Percentiles rank a stretch among this genome's conserved stretches.
These are phyloP conservation scores for Arenicola marina DNA, from an alignment of 2,888 invertebrate genomes.

Conservation along the genomic window DNA sequence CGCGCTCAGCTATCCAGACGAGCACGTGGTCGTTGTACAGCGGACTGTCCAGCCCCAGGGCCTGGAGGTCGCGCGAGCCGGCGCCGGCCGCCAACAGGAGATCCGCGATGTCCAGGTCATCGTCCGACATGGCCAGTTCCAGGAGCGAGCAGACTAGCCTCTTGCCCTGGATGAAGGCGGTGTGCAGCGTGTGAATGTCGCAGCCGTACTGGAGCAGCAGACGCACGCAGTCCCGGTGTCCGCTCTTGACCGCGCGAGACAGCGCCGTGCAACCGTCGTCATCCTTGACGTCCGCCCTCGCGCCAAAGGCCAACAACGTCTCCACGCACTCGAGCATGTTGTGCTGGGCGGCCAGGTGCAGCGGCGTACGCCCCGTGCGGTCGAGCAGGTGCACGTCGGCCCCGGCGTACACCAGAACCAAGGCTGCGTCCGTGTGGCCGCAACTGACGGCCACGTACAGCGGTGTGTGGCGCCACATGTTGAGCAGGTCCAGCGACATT, in stretches of 20 bases:
- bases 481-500: slow-evolving; percentile 15
- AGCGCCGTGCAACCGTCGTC: slow-evolving; percentile 35
- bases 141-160: slow-evolving; percentile 2
- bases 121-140: slow-evolving; percentile 4
- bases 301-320: slow-evolving; percentile 18
- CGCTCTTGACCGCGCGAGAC: slow-evolving; percentile 32
- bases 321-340: slow-evolving; percentile 13
- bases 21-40: neutral
- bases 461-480: slow-evolving; percentile 22
- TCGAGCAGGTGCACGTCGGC: slow-evolving; percentile 33
- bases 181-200: slow-evolving; percentile 31
- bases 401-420: slow-evolving; percentile 25
- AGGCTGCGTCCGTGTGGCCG: slow-evolving; percentile 13
- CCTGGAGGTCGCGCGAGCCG: neutral
- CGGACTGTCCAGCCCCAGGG: neutral
- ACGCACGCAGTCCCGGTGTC: slow-evolving; percentile 31
- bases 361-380: neutral
- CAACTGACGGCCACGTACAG: slow-evolving; percentile 21
- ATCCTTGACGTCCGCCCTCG: slow-evolving; percentile 21
- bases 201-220: slow-evolving; percentile 36
- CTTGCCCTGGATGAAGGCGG: slow-evolving; percentile 4
- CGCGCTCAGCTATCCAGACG: neutral
- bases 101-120: neutral
- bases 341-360: slow-evolving; percentile 13
- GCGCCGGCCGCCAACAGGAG: slow-evolving; percentile 10